A percentile compares a stretch with the other conserved stretches of the same genome.
Conservation (phyloP, 2,113 vertebrate species). For the Limanda limanda region DNA sequence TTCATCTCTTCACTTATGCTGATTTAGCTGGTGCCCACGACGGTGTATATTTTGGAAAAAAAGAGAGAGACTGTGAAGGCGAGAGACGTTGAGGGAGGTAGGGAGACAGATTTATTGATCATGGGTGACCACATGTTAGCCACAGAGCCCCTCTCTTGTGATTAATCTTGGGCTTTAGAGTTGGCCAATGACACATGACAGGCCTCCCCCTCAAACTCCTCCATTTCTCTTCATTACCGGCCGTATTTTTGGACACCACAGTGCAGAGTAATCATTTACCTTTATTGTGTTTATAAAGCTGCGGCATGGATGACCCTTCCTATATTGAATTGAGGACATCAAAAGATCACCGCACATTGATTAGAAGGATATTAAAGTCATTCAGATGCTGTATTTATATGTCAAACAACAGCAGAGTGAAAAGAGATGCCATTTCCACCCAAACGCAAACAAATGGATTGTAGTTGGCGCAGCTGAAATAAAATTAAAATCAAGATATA, state of each 20-base stretch:
- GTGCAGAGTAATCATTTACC: slow-evolving; percentile 87
- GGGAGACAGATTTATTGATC: slow-evolving; percentile 80
- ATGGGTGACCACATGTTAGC: slow-evolving; percentile 82
- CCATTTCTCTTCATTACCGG: slow-evolving; percentile 87
- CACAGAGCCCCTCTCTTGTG: slow-evolving; percentile 78
- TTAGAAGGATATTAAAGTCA: slow-evolving; percentile 98
- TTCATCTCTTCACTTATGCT: slow-evolving; percentile 80
- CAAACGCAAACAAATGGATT: slow-evolving; percentile 70
- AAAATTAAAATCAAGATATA: slow-evolving; percentile 44
- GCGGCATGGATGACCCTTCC: slow-evolving; percentile 86
- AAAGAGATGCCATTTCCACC: slow-evolving; percentile 75
- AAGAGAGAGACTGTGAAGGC: slow-evolving; percentile 44
- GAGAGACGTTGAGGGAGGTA: slow-evolving; percentile 44
- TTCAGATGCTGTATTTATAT: slow-evolving; percentile 95
- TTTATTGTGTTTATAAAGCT: slow-evolving; percentile 93
- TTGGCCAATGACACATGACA: slow-evolving; percentile 85
- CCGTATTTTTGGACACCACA: slow-evolving; percentile 82
- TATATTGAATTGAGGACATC: slow-evolving; percentile 94
- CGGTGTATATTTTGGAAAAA: slow-evolving; percentile 55
- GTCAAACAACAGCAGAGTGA: slow-evolving; percentile 90
- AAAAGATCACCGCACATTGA: slow-evolving; percentile 99
- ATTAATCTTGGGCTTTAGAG: slow-evolving; percentile 83
- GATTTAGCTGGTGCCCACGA: slow-evolving; percentile 64
- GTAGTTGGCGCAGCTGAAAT: slow-evolving; percentile 47
- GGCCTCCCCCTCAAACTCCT: slow-evolving; percentile 78